These are phyloP conservation scores for Cydia fagiglandana DNA, from an alignment of 1,140 invertebrate species.

Conservation along the genomic window DNA sequence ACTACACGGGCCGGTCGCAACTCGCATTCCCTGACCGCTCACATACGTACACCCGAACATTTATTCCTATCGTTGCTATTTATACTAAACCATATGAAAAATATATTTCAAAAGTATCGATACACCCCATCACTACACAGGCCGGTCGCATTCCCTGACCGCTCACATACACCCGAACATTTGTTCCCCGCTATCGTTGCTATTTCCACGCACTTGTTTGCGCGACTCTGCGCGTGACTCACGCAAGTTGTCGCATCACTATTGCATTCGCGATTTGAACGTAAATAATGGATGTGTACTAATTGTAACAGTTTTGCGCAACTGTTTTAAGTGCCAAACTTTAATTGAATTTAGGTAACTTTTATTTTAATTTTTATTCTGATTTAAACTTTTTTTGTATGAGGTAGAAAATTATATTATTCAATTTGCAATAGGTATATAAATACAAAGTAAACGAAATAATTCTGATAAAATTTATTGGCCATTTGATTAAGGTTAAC, in stretches of 20 bases:
- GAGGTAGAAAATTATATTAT: too few species aligned
- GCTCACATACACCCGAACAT: slow-evolving; percentile 57
- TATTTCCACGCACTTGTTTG: slow-evolving; percentile 69
- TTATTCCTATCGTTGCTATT: slow-evolving; percentile 56
- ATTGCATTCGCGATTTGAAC: slow-evolving; percentile 50
- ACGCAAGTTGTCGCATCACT: slow-evolving; percentile 67
- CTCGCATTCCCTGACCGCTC: slow-evolving; percentile 69
- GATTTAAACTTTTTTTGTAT: too few species aligned
- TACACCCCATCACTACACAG: slow-evolving; percentile 61
- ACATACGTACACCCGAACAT: slow-evolving; percentile 52
- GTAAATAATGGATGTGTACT: slow-evolving; percentile 42
- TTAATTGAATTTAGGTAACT: too few species aligned
- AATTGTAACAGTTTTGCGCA: neutral
- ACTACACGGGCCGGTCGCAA: slow-evolving; percentile 66
- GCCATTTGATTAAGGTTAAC: too few species aligned
- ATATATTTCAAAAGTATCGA: slow-evolving; percentile 51
- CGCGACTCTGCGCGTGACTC: slow-evolving; percentile 59
- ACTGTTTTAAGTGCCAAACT: neutral
- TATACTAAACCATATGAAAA: neutral
- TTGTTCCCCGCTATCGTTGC: slow-evolving; percentile 60
- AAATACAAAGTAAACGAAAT: too few species aligned
- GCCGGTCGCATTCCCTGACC: slow-evolving; percentile 70
- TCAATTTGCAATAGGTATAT: too few species aligned
- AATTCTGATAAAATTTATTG: too few species aligned
- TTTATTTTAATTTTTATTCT: too few species aligned